A percentile compares a stretch with the other conserved stretches of the same genome.
Evolutionary conservation across 2,797 vertebrate species (phyloP).

Genomic region (Phoeniculus purpureus): DNA sequence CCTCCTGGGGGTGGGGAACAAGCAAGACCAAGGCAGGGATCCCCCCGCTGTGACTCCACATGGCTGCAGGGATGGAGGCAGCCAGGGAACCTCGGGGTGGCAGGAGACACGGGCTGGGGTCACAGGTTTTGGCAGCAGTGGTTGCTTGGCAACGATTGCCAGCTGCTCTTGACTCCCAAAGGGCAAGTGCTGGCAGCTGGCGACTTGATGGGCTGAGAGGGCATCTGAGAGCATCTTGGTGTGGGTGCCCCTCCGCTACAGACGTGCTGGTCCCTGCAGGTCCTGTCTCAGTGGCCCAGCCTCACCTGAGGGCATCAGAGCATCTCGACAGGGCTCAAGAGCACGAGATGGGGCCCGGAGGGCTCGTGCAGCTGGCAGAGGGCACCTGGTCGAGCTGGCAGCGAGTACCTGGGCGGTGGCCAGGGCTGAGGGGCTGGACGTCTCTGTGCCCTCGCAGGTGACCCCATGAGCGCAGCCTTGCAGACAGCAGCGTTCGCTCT

Average conservation of each 20-base stretch:
- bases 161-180: neutral
- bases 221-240: accelerated
- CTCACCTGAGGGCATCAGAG: neutral
- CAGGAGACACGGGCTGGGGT: neutral
- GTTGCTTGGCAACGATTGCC: neutral
- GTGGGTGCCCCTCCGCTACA: neutral
- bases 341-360: neutral
- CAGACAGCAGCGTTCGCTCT: conserved; percentile 60
- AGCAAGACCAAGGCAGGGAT: neutral
- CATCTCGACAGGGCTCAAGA: neutral
- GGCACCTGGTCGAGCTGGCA: neutral
- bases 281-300: neutral
- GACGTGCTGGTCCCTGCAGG: neutral
- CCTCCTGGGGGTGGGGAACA: neutral
- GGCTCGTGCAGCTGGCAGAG: neutral
- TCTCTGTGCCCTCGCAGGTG: conserved; percentile 32
- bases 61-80: neutral
- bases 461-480: conserved; percentile 60
- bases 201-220: neutral
- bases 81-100: neutral
- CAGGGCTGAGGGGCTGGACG: neutral
- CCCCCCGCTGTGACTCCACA: too few relatives aligned
- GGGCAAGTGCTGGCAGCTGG: neutral
- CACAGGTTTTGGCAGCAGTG: neutral
- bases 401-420: neutral